These are phyloP conservation scores for Drosophila sturtevanti DNA, from an alignment of 1,140 invertebrate species.

Conservation along the genomic window DNA sequence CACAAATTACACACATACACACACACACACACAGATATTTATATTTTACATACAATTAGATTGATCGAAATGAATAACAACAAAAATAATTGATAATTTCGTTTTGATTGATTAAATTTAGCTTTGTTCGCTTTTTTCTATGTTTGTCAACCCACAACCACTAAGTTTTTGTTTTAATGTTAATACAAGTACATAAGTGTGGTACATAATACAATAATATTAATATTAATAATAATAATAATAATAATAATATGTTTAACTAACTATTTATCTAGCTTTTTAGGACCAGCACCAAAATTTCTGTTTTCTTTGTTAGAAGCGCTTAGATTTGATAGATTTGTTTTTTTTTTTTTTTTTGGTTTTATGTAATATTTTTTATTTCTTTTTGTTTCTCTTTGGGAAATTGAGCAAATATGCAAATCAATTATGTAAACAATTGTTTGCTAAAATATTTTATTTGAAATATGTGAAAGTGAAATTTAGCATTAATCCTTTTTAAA, in stretches of 20 bases:
- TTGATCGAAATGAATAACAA: constrained; percentile 19
- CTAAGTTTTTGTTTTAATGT: constrained; percentile 34
- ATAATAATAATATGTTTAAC: constrained; percentile 9
- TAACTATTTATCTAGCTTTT: constrained; percentile 44
- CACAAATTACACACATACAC: constrained; percentile 30
- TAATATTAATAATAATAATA: constrained; percentile 23
- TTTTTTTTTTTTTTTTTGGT: neutral
- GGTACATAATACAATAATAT: constrained; percentile 22
- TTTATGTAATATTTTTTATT: neutral
- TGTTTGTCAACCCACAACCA: constrained; percentile 46
- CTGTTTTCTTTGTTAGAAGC: constrained; percentile 64
- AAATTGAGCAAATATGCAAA: constrained; percentile 15
- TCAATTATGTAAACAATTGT: neutral
- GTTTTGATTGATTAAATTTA: neutral
- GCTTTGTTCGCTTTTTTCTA: constrained; percentile 26
- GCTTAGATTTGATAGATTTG: constrained; percentile 51
- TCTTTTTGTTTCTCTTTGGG: neutral
- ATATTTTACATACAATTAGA: constrained; percentile 2
- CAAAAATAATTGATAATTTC: constrained; percentile 32
- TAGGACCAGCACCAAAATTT: constrained; percentile 65
- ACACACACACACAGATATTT: neutral
- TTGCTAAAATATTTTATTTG: neutral
- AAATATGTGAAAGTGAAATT: too few species aligned
- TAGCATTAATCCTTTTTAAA: too few species aligned
- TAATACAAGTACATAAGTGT: constrained; percentile 34